Evolutionary conservation across 2,888 invertebrate species (phyloP), one percentile per base, ranked within the genome.

Genomic region (Liodrosophila aerea): DNA sequence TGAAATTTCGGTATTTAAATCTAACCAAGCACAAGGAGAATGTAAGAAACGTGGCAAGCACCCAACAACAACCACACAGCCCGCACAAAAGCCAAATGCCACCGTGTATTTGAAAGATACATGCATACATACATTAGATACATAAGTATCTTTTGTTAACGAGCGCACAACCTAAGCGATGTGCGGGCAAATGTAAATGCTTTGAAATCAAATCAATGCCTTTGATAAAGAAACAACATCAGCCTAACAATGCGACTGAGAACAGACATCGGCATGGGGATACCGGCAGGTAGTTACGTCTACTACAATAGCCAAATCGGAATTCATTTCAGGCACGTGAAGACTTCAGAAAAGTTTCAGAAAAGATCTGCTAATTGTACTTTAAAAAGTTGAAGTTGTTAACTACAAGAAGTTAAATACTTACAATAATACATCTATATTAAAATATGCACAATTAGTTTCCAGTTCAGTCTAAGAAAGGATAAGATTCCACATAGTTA

Each of bases 1-100:
- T 80, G 81, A 76, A 83, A 83, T 76, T 77, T 83, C 54, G 82
- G 77, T 74, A 84, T 84, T 78, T 84, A 76, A 81, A 84, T 81
- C 64, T 77, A 81, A 64, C 75, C 77, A 78, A 78, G 82, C 75
- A 67, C 61, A 52, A 74, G 54, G 46, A 22, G 54, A 60, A 62
- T 58, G 53, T 22, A 22, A 64, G 59, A 62, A 61, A 57, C 61
- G 64, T 61, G 51, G 39, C 53, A 58, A 33, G 30, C 36, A 39
- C 29, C 12, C 45, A 58, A 7, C 40, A 4, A 7, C 3, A 22
- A 7, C 39, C n/a, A n/a, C 22, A 5, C 22, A 22, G 36, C 39
- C 44, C 33, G 16, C 39, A 58, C 65, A 61, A 51, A n/a, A 64
- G 37, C 37, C 52, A 45, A 68, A 57, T 68, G 56, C 58, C 63